These are phyloP conservation scores for Lycaon pictus DNA, from an alignment of 2,113 vertebrate genomes.

Conservation along the genomic window DNA sequence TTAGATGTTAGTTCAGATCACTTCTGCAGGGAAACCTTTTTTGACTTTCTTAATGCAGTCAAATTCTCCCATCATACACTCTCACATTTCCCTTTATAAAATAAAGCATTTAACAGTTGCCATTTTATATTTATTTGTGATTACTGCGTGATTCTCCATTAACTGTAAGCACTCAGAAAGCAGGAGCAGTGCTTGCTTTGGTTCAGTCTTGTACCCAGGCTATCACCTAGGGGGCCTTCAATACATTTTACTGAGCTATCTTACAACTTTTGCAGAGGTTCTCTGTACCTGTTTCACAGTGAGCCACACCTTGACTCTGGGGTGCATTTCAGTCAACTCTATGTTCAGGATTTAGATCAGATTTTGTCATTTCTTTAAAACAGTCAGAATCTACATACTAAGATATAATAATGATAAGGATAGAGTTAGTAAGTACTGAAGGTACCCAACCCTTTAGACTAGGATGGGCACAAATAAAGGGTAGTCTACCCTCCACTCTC, in stretches of 20 bases:
- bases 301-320: background rate
- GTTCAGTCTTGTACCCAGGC: background rate
- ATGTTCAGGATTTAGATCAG: background rate
- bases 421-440: background rate
- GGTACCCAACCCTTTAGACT: background rate
- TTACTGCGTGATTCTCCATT: background rate
- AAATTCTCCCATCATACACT: background rate
- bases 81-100: background rate
- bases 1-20: background rate
- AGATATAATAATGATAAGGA: background rate
- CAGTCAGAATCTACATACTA: background rate
- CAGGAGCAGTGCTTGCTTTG: background rate
- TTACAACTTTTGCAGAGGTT: background rate
- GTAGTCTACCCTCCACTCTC: background rate
- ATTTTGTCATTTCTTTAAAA: conserved; percentile 11
- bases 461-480: background rate
- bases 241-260: background rate
- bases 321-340: background rate
- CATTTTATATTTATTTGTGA: background rate
- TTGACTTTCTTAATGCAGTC: background rate
- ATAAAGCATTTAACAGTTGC: background rate
- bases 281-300: background rate
- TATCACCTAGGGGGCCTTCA: background rate
- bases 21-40: background rate
- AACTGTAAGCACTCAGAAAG: background rate